Conservation (phyloP, 2,113 vertebrate genomes). For the Tetraodon nigroviridis region DNA sequence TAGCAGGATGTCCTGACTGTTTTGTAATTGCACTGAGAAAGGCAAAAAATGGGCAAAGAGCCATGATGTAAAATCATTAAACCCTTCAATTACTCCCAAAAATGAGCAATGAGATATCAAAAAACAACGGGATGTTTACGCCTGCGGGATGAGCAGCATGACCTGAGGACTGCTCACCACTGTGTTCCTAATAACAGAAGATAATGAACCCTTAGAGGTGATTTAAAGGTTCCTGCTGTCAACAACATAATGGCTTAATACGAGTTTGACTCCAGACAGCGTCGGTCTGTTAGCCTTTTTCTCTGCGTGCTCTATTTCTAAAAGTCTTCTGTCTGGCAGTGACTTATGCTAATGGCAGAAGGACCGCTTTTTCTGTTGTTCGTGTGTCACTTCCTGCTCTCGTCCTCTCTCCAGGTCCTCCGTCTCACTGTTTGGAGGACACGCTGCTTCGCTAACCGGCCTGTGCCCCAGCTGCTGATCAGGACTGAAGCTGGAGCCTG, state of each 20-base stretch:
- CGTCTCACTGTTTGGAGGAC: too few relatives aligned
- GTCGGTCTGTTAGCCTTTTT: slow-evolving; percentile 15
- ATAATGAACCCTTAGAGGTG: slow-evolving; percentile 55
- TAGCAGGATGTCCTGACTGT: slow-evolving; percentile 25
- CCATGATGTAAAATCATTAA: slow-evolving; percentile 66
- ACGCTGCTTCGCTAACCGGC: too few relatives aligned
- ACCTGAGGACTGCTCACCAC: slow-evolving; percentile 53
- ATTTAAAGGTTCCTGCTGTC: slow-evolving; percentile 43
- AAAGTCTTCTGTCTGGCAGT: slow-evolving; percentile 10
- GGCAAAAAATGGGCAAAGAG: slow-evolving; percentile 46
- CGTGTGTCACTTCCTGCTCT: neutral
- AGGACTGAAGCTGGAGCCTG: neutral
- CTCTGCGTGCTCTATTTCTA: slow-evolving; percentile 2
- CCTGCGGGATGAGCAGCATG: slow-evolving; percentile 32
- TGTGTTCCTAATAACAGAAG: slow-evolving; percentile 55
- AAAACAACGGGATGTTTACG: slow-evolving; percentile 50
- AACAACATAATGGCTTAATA: slow-evolving; percentile 61
- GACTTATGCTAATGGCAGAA: slow-evolving; percentile 26
- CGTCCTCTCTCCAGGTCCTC: neutral
- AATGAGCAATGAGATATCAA: slow-evolving; percentile 32
- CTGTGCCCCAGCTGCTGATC: neutral
- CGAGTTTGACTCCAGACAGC: slow-evolving; percentile 28
- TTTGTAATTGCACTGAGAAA: slow-evolving; percentile 11
- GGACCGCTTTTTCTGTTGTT: neutral
- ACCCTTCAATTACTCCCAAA: slow-evolving; percentile 59